Base-by-base conservation (phyloP, 2,888 invertebrate species). In the Hipparchia semele region DNA sequence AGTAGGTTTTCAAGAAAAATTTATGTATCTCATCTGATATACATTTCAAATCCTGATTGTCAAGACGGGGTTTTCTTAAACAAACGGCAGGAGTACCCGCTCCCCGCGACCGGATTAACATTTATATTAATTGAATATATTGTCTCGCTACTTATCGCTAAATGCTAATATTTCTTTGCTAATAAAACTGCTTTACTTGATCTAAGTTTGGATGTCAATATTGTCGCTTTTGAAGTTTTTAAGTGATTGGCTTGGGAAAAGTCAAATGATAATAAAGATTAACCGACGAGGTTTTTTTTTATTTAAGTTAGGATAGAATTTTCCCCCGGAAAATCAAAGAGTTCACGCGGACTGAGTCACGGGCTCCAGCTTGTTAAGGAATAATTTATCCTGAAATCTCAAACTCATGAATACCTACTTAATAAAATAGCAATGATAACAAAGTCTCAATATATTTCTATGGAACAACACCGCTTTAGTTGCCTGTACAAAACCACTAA, bases 61-160 rank as follows among this genome's bases (percentile, higher is more conserved):
- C 72, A 74, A 76, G 74, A 59, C 73, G 76, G 71, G 72, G 70
- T 71, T 73, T 69, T 76, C 72, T 74, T 74, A 73, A 77, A 76
- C 74, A 79, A 79, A 78, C 78, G 76, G 76, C 51, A 39, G 68
- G 49, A n/a, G 51, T 53, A 6, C 33, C 49, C 59, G 68, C 23
- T 13, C 2, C 8, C 49, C 49, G 59, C 10, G 10, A 13, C 33
- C 51, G 80, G 81, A 85, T 86, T 85, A 82, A 83, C 85, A 86
- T 86, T 83, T 85, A 84, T 84, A 85, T 83, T 84, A 83, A 86
- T 85, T 85, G 85, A 85, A 86, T 85, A 85, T 80, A 85, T 86
- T 84, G 85, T 85, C 81, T 79, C 81, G 79, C 79, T 79, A 81
- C 80, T 80, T 78, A 73, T 77, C 76, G 77, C 76, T 68, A 69